Percentiles rank a stretch among this genome's conserved stretches.
phyloP scores from a whole-genome alignment of 1,140 invertebrate genomes.

The Sinella curviseta region DNA sequence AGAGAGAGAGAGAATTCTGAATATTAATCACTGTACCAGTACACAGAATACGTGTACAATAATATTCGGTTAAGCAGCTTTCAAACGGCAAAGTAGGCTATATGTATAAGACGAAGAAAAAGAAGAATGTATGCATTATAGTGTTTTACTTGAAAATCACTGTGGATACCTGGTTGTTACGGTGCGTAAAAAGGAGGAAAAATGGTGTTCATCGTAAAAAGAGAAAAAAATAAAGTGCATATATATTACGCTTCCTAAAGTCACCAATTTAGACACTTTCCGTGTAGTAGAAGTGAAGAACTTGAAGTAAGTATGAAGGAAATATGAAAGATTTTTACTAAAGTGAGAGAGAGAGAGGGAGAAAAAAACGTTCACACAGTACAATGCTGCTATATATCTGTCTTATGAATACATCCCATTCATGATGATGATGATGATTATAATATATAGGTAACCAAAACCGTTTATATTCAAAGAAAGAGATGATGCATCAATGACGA shows the following conservation, averaged over 20 bases:
- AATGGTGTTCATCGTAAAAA: neutral
- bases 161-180: neutral
- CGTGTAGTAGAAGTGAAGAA: too few species aligned
- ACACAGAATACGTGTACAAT: neutral
- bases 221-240: neutral
- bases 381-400: too few species aligned
- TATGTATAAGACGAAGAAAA: too few species aligned
- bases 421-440: neutral
- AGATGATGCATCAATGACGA: neutral
- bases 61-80: constrained; percentile 7
- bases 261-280: constrained; percentile 7
- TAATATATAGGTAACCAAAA: too few species aligned
- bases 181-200: neutral
- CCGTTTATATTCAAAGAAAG: neutral
- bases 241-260: neutral
- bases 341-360: too few species aligned
- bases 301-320: too few species aligned
- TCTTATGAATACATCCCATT: neutral
- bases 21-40: neutral
- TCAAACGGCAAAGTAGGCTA: constrained; percentile 7
- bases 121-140: neutral
- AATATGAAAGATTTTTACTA: too few species aligned
- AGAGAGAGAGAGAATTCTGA: too few species aligned
- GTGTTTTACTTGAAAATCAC: neutral
- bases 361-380: too few species aligned